These are phyloP conservation scores for Etheostoma perlongum DNA, from an alignment of 2,797 vertebrate genomes.

Conservation along the genomic window DNA sequence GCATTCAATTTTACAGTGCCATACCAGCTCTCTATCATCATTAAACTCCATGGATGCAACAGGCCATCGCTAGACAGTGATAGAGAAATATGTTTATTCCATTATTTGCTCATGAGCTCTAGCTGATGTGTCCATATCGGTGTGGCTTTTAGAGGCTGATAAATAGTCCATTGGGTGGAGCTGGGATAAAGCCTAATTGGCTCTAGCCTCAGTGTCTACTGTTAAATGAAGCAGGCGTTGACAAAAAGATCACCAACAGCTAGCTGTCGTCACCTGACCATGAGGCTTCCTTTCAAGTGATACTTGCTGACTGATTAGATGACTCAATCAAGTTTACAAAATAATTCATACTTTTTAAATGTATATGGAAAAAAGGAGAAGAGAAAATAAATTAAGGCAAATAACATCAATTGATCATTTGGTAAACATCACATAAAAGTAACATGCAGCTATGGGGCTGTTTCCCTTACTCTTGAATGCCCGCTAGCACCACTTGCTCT, in stretches of 20 bases:
- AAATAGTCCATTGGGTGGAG: conserved; percentile 56
- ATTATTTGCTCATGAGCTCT: conserved; percentile 59
- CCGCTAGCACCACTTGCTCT: too few relatives aligned
- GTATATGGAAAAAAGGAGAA: background rate
- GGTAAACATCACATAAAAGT: too few relatives aligned
- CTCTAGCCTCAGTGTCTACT: conserved; percentile 33
- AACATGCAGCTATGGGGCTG: too few relatives aligned
- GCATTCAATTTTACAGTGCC: conserved; percentile 57
- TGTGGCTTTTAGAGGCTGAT: conserved; percentile 68
- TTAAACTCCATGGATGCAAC: conserved; percentile 56
- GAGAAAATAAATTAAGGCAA: background rate
- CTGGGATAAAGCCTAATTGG: conserved; percentile 61
- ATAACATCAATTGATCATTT: too few relatives aligned
- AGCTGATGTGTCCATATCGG: conserved; percentile 49
- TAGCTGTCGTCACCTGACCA: conserved; percentile 6
- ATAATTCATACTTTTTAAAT: conserved; percentile 2
- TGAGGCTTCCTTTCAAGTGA: conserved; percentile 6
- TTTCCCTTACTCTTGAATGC: too few relatives aligned
- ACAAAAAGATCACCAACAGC: conserved; percentile 8
- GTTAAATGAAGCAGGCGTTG: conserved; percentile 35
- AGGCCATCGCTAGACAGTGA: conserved; percentile 57
- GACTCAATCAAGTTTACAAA: background rate
- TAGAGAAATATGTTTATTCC: conserved; percentile 71
- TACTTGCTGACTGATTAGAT: background rate
- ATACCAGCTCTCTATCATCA: conserved; percentile 60